Evolutionary conservation across 2,888 invertebrate genomes (phyloP), one percentile per base, ranked within the genome.

Genomic region (Drosophila borealis): DNA sequence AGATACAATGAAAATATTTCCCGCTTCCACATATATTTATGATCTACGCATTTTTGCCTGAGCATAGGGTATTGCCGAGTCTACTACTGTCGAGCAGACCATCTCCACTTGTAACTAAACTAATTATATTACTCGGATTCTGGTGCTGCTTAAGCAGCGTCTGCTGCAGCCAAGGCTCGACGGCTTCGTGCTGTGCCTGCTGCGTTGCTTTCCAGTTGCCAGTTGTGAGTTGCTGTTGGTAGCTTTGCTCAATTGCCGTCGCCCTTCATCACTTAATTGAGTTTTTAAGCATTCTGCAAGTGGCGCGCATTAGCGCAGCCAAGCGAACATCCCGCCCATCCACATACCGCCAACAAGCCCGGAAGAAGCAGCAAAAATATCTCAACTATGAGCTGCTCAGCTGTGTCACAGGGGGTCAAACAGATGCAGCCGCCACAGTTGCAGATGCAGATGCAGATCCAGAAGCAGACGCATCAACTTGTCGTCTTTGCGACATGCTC

Each of bases 271-370:
- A 73, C 70, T 74, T 81, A 81, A 81, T 81, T 79, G 79, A 79
- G 81, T 81, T 81, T 81, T 77, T 77, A 74, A 74, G 74, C 71
- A 73, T 74, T 60, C 70, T 57, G 72, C 78, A 78, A 69, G 74
- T 71, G 65, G 53, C 65, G 44, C 71, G 66, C 68, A 78, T 77
- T 62, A 68, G 71, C 59, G 73, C 72, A 81, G 46, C 59, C 68
- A 77, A 68, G 71, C 78, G 71, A 33, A 74, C 56, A 70, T 74
- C 70, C 57, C 63, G 57, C 56, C 66, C 65, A 70, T 67, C 63
- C 78, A 74, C 78, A 48, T 33, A 19, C 46, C 64, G 51, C 36
- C 51, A 48, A 56, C 60, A 44, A 51, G 59, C 33, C 56, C 44
- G 34, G 42, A n/a, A 48, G 42, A n/a, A 48, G 39, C 56, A 39